Conservation (phyloP, 2,113 vertebrate genomes). For the Dromas ardeola region DNA sequence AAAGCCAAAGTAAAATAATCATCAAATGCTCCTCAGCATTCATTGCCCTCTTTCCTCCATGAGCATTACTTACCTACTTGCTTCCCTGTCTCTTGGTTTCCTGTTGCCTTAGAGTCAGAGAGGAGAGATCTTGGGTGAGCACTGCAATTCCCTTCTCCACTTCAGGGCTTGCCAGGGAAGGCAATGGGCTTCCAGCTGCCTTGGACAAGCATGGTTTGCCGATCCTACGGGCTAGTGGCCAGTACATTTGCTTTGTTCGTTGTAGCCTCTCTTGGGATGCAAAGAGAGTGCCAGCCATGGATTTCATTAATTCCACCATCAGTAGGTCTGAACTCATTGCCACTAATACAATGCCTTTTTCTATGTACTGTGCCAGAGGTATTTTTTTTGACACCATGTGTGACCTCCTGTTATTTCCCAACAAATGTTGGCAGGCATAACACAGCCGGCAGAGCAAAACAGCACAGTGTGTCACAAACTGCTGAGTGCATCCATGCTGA, state of each 20-base stretch:
- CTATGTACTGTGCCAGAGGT: conserved; percentile 62
- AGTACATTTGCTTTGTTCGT: conserved; percentile 39
- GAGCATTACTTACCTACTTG: neutral
- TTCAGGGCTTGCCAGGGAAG: neutral
- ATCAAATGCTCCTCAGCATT: neutral
- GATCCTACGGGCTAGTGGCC: conserved; percentile 27
- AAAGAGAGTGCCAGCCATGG: conserved; percentile 44
- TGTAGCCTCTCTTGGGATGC: conserved; percentile 27
- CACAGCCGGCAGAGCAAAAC: conserved; percentile 53
- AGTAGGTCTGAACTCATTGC: conserved; percentile 73
- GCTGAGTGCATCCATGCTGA: conserved; percentile 71
- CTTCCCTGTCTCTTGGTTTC: neutral
- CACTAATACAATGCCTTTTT: conserved; percentile 72
- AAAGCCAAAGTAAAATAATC: neutral
- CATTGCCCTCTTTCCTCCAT: neutral
- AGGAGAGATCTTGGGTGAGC: neutral
- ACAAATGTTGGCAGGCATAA: conserved; percentile 70
- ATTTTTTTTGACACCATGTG: conserved; percentile 60
- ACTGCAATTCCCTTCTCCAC: neutral
- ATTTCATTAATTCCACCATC: conserved; percentile 75
- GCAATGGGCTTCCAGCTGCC: neutral
- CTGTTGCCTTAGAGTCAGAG: neutral
- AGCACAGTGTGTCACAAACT: conserved; percentile 58
- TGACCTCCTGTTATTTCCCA: conserved; percentile 73
- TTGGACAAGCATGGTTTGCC: conserved; percentile 8